Percentiles rank a stretch among this genome's conserved stretches.
These are phyloP conservation scores for Pipa parva DNA, from an alignment of 2,113 vertebrate species.

Conservation along the genomic window DNA sequence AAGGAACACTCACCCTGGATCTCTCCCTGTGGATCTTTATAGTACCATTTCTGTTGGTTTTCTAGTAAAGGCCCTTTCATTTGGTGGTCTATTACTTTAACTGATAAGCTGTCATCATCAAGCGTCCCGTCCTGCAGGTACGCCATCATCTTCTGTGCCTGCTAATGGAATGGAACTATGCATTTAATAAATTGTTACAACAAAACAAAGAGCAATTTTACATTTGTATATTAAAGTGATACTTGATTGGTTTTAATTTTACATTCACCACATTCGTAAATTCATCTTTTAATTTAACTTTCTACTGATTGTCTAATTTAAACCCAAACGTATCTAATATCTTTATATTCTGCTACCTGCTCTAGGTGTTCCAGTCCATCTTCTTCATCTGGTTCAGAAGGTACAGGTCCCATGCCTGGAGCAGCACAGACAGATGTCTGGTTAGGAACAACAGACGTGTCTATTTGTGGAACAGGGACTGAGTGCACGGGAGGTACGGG, in stretches of 20 bases:
- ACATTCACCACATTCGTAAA: no score
- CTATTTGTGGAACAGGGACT: constrained; percentile 49
- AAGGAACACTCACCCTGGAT: constrained; percentile 80
- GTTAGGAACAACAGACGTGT: constrained; percentile 56
- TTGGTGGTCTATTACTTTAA: constrained; percentile 80
- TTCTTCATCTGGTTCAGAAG: constrained; percentile 86
- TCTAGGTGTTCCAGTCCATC: constrained; percentile 96
- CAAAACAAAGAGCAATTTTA: constrained; percentile 14
- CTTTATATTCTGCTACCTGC: constrained; percentile 83
- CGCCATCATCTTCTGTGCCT: constrained; percentile 98
- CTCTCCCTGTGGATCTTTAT: constrained; percentile 98
- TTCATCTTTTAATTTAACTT: no score
- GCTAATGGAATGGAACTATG: constrained; percentile 69
- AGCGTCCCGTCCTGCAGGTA: constrained; percentile 88
- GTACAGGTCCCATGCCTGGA: constrained; percentile 65
- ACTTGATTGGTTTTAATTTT: no score
- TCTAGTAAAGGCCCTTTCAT: constrained; percentile 81
- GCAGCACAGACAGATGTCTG: constrained; percentile 58
- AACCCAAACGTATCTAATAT: no score
- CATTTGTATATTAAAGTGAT: background rate
- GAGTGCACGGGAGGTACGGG: constrained; percentile 39
- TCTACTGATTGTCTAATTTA: no score
- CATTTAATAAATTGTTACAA: no score
- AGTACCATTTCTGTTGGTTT: constrained; percentile 97
- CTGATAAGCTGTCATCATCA: constrained; percentile 83